Conservation (phyloP, 2,888 invertebrate species). For the Stomorhina lunata region DNA sequence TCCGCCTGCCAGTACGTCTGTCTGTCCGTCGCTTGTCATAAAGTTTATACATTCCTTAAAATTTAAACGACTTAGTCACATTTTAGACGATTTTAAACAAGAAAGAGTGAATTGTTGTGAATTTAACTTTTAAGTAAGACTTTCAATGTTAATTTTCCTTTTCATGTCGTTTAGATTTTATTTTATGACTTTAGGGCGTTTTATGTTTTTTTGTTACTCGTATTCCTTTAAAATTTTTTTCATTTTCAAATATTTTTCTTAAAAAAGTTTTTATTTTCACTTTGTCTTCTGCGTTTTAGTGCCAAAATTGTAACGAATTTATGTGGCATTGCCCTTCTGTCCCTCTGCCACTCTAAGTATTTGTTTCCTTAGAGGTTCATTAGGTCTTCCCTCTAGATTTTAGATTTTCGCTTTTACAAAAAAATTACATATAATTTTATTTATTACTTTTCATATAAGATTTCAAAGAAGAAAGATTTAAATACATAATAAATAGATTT, state of each 20-base stretch:
- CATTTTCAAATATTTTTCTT: neutral
- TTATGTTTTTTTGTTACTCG: too few relatives aligned
- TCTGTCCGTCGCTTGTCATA: neutral
- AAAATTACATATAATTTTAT: slow-evolving; percentile 19
- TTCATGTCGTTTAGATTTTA: neutral
- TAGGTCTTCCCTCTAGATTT: too few relatives aligned
- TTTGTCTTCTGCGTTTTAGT: neutral
- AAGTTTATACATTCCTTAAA: neutral
- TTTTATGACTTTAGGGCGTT: neutral
- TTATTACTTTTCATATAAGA: neutral
- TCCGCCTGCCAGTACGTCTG: neutral
- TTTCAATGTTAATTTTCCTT: neutral
- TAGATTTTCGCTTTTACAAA: neutral
- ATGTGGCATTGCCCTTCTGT: neutral
- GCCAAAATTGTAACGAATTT: neutral
- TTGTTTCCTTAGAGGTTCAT: neutral
- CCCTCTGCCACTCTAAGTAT: too few relatives aligned
- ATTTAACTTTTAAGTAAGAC: slow-evolving; percentile 4
- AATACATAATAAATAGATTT: neutral
- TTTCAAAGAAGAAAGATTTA: neutral
- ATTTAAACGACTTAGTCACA: too few relatives aligned
- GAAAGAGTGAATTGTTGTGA: neutral
- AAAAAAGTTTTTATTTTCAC: neutral
- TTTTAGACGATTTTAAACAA: too few relatives aligned
- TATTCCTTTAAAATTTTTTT: neutral